Percentiles rank a stretch among this genome's conserved stretches.
phyloP scores from a whole-genome alignment of 2,888 invertebrate genomes.

The Apamea epomidion region DNA sequence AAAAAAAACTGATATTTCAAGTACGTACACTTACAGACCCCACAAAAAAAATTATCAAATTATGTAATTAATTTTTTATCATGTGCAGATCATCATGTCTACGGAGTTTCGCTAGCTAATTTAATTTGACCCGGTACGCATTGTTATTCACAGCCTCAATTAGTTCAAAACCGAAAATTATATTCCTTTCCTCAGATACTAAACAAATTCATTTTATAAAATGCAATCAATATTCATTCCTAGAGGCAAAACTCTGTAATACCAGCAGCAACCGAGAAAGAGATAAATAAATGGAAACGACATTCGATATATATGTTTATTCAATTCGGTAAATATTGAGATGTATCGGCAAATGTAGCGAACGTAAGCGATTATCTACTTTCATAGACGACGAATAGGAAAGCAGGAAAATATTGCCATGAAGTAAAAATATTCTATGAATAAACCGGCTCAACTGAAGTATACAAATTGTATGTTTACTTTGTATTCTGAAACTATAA shows the following conservation, averaged over 20 bases:
- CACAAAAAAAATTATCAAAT: too few species aligned
- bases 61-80: too few species aligned
- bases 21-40: too few species aligned
- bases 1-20: too few species aligned
- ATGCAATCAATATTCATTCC: slow-evolving; percentile 8
- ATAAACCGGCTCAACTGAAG: not conserved
- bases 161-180: not conserved
- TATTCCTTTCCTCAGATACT: not conserved
- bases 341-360: slow-evolving; percentile 26
- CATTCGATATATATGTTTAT: slow-evolving; percentile 37
- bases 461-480: not conserved
- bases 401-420: not conserved
- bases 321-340: slow-evolving; percentile 50
- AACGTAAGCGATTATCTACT: slow-evolving; percentile 43
- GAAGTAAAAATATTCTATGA: slow-evolving; percentile 9
- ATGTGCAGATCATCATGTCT: too few species aligned
- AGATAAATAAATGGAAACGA: slow-evolving; percentile 39
- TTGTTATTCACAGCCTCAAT: not conserved
- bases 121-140: too few species aligned
- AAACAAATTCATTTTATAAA: slow-evolving; percentile 3
- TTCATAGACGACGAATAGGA: slow-evolving; percentile 2
- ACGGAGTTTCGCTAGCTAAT: too few species aligned
- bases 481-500: not conserved
- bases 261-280: not conserved
- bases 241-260: not conserved